Base-by-base conservation (phyloP, 2,797 vertebrate species). In the Brachyrhaphis roseni region DNA sequence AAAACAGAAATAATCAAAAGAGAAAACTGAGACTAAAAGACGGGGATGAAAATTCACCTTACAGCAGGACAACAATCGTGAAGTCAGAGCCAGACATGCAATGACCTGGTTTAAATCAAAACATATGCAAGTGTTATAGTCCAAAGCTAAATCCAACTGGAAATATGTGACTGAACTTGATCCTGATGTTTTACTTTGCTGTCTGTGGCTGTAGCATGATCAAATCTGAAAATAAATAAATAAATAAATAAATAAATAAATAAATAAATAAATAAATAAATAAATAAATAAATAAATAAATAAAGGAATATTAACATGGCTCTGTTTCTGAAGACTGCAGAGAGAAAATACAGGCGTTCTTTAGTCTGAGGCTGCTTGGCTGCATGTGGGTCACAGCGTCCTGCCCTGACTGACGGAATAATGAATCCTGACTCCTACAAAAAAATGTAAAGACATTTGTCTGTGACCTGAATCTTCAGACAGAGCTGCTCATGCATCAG, bases 361-460 rank as follows among this genome's bases (percentile, higher is more conserved):
- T n/a, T 1, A 5, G 20, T 28, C 12, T 51, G 26, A 23, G 7
- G 34, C 36, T 2, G 26, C 5, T 26, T 45, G 10, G 31, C 20
- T 62, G 31, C 53, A 62, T 39, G 20, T 26, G 71, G 70, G 43
- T 8, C 43, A 20, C 12, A 53, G 31, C 10, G 20, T 31, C 20
- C 8, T 16, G 28, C 41, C 41, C 26, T 36, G 28, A 59, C 16
- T 72, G 62, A 59, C 62, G 53, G 41, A 59, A 72, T 55, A 59
- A 71, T 26, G 16, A 78, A 78, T 46, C 16, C 4, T 62, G 70
- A 62, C 28, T 46, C 43, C 53, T 62, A 41, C 47, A 5, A 36
- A 49, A 77, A 78, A 73, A 78, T 62, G 53, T 64, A 31, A 71
- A n/a, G 36, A 77, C 26, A 71, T 39, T 49, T 28, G 20, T 73